Conservation (phyloP, 2,888 invertebrate species). For the Drosophila melanosoma region DNA sequence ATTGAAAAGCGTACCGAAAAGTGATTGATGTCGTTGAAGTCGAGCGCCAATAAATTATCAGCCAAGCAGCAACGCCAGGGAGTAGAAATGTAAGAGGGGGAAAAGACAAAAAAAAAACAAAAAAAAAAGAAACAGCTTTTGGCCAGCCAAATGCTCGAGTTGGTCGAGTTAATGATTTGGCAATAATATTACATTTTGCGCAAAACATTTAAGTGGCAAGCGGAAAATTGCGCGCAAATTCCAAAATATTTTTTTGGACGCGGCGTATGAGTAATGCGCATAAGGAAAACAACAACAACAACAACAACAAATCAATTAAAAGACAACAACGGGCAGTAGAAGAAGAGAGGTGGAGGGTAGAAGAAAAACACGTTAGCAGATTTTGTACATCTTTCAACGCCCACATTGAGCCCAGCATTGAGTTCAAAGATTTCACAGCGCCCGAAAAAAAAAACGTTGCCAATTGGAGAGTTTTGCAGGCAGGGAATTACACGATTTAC, state of each 20-base stretch:
- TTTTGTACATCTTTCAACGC: conserved; percentile 55
- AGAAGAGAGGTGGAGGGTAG: neutral
- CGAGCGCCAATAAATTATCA: conserved; percentile 77
- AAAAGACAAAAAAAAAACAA: conserved; percentile 2
- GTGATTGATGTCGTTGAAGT: conserved; percentile 81
- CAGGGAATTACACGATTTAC: conserved; percentile 74
- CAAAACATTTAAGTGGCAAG: conserved; percentile 74
- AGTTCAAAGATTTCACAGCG: conserved; percentile 70
- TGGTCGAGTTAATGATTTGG: conserved; percentile 80
- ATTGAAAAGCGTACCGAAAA: conserved; percentile 79
- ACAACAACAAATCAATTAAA: conserved; percentile 74
- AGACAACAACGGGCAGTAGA: conserved; percentile 15
- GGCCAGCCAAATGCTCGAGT: conserved; percentile 68
- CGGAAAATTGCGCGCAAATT: conserved; percentile 75
- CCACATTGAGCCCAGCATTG: conserved; percentile 66
- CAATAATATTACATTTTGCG: conserved; percentile 72
- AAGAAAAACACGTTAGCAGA: conserved; percentile 19
- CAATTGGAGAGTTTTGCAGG: conserved; percentile 32
- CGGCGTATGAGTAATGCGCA: conserved; percentile 64
- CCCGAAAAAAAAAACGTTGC: neutral
- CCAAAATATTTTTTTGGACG: conserved; percentile 55
- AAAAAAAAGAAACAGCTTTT: neutral
- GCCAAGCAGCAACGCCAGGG: conserved; percentile 16
- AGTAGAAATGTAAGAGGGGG: conserved; percentile 7
- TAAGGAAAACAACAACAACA: conserved; percentile 14